Conservation (phyloP, 2,797 vertebrate species). For the Cygnus olor region DNA sequence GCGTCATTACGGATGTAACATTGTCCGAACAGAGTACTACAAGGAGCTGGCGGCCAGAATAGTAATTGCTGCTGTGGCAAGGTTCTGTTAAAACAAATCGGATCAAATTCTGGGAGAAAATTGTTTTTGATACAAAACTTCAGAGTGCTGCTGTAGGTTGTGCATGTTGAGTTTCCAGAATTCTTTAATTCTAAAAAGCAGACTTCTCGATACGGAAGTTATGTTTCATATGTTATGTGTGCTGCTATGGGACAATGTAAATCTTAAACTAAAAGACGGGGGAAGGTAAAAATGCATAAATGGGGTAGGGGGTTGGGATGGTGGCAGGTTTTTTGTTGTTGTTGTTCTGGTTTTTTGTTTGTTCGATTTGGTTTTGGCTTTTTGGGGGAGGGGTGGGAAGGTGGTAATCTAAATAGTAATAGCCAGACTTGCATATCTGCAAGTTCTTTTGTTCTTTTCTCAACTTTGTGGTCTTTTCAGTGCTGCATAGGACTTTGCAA, state of each 20-base stretch:
- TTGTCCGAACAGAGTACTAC: slow-evolving; percentile 96
- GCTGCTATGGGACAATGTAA: neutral
- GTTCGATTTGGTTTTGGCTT: too few relatives aligned
- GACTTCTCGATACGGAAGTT: neutral
- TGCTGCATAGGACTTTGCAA: neutral
- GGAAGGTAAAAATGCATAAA: neutral
- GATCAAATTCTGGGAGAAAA: neutral
- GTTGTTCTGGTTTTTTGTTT: neutral
- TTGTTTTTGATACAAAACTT: neutral
- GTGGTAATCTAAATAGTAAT: neutral
- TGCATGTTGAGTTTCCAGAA: neutral
- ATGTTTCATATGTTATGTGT: neutral
- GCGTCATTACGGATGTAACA: slow-evolving; percentile 91
- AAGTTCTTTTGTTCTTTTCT: neutral
- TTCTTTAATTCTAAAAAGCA: neutral
- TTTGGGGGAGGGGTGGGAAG: neutral
- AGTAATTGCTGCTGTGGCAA: slow-evolving; percentile 88
- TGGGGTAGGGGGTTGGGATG: neutral
- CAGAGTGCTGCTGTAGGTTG: neutral
- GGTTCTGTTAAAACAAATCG: slow-evolving; percentile 76
- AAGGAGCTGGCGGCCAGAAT: slow-evolving; percentile 92
- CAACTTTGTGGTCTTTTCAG: neutral
- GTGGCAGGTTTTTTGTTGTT: neutral
- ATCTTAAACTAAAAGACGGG: neutral
- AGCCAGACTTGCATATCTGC: neutral